Conservation (phyloP, 2,888 invertebrate species). For the Linnaemya vulpina region DNA sequence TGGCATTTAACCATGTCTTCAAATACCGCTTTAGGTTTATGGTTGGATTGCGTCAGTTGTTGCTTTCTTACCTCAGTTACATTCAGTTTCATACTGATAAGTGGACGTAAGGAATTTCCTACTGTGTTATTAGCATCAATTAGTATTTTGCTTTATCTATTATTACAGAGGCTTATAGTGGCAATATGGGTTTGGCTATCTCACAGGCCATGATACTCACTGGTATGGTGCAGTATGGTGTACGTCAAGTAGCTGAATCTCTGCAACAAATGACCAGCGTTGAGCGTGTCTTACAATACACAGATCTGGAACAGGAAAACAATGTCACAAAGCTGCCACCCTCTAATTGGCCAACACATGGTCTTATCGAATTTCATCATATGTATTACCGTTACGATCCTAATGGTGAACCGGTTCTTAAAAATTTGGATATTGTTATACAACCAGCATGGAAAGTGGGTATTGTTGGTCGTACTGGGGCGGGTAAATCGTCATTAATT, state of each 20-base stretch:
- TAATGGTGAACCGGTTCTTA: slow-evolving; percentile 87
- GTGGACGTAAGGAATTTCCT: slow-evolving; percentile 84
- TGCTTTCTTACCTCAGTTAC: slow-evolving; percentile 87
- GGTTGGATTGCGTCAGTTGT: slow-evolving; percentile 88
- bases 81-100: slow-evolving; percentile 86
- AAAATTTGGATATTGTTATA: slow-evolving; percentile 87
- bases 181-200: slow-evolving; percentile 88
- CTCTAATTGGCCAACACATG: slow-evolving; percentile 87
- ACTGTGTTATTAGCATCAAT: neutral
- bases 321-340: slow-evolving; percentile 84
- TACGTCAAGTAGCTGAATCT: slow-evolving; percentile 87
- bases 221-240: slow-evolving; percentile 89
- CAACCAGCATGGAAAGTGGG: slow-evolving; percentile 89
- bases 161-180: slow-evolving; percentile 84
- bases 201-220: slow-evolving; percentile 88
- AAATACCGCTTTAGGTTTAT: slow-evolving; percentile 87
- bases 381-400: slow-evolving; percentile 86
- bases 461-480: slow-evolving; percentile 92
- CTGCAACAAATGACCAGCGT: slow-evolving; percentile 89
- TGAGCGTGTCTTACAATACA: slow-evolving; percentile 88
- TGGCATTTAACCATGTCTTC: slow-evolving; percentile 82
- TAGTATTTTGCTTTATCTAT: neutral
- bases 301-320: slow-evolving; percentile 86
- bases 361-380: slow-evolving; percentile 85
- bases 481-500: slow-evolving; percentile 91